Evolutionary conservation across 2,113 vertebrate genomes (phyloP).

Genomic region (Hemiscyllium ocellatum): DNA sequence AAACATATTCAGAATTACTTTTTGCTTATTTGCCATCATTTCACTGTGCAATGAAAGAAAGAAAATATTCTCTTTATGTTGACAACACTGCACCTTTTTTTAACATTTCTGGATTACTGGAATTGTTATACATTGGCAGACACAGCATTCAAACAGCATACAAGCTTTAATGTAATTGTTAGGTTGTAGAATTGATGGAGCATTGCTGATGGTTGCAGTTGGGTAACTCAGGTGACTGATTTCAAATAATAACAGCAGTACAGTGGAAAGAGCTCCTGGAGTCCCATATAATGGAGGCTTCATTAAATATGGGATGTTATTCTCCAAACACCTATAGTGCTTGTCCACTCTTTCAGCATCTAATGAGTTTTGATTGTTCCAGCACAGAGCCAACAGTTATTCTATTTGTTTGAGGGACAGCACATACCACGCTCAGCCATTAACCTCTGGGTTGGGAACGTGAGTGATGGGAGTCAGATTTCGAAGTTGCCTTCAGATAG

Average conservation of each 20-base stretch:
- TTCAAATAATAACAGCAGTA: not conserved
- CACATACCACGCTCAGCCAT: not conserved
- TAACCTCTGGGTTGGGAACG: not conserved
- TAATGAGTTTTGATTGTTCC: not conserved
- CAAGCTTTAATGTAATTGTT: conserved; percentile 2
- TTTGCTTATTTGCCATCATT: not conserved
- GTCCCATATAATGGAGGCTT: too few relatives aligned
- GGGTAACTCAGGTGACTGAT: not conserved
- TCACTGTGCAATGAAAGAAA: not conserved
- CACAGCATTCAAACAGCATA: not conserved
- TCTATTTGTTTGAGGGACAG: not conserved
- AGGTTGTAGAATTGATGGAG: not conserved
- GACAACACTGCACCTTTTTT: not conserved
- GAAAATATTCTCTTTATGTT: not conserved
- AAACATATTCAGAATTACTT: not conserved
- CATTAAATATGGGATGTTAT: too few relatives aligned
- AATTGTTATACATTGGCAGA: conserved; percentile 15
- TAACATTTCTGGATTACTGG: not conserved
- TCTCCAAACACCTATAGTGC: not conserved
- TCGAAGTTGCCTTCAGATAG: not conserved
- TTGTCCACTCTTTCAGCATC: not conserved
- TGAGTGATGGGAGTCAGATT: not conserved
- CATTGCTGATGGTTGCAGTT: not conserved
- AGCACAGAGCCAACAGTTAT: not conserved
- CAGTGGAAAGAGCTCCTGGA: too few relatives aligned